These are phyloP conservation scores for Alectura lathami DNA, from an alignment of 2,113 vertebrate species.

Conservation along the genomic window DNA sequence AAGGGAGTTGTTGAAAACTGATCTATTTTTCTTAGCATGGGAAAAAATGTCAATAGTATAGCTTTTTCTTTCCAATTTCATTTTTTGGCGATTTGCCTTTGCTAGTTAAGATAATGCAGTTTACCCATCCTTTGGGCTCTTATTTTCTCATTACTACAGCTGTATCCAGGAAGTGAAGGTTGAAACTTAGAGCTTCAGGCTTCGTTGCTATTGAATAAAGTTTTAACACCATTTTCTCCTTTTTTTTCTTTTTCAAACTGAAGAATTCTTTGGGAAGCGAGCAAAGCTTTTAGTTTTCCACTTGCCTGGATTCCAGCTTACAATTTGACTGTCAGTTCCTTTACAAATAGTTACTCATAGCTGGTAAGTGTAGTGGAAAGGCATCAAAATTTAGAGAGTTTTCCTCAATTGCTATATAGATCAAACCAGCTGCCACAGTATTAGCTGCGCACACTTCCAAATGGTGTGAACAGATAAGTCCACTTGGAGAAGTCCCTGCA, in stretches of 20 bases:
- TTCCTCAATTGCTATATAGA: neutral
- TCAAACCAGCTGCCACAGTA: neutral
- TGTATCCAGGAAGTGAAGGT: neutral
- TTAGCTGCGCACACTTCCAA: neutral
- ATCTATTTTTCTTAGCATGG: neutral
- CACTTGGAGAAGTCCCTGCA: neutral
- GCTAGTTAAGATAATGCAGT: conserved; percentile 41
- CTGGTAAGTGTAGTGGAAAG: neutral
- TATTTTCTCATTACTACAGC: conserved; percentile 43
- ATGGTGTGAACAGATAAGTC: neutral
- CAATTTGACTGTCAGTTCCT: neutral
- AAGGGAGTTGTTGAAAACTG: conserved; percentile 21
- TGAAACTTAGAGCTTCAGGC: conserved; percentile 42
- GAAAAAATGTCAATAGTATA: conserved; percentile 6
- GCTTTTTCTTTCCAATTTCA: conserved; percentile 15
- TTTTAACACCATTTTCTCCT: neutral
- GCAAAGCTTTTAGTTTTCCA: neutral
- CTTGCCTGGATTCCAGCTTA: neutral
- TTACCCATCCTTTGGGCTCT: conserved; percentile 54
- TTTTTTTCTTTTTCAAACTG: neutral
- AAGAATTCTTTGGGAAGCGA: neutral
- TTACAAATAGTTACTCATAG: neutral
- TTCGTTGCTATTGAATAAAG: conserved; percentile 46
- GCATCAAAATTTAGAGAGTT: neutral
- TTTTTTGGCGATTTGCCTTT: conserved; percentile 36